Percentiles rank a stretch among this genome's conserved stretches.
phyloP scores from a whole-genome alignment of 30 jellyfish, hydroid and myxozoan species.

The Pelagia noctiluca region DNA sequence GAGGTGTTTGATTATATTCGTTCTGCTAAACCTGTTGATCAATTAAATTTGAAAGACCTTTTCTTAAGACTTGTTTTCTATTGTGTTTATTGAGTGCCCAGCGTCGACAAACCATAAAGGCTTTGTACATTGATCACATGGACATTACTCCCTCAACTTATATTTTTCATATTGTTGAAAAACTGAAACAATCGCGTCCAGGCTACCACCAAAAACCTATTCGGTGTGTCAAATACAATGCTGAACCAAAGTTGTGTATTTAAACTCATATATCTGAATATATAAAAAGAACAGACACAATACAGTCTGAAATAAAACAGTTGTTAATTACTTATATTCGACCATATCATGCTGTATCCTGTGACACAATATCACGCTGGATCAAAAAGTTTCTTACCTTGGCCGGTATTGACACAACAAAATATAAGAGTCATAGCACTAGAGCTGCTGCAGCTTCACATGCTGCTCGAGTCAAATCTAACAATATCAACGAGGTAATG shows the following conservation, averaged over 20 bases:
- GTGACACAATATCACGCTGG: slow-evolving; percentile 35
- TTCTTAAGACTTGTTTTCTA: neutral
- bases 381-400: neutral
- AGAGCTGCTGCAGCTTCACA: slow-evolving; percentile 45
- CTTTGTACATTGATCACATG: neutral
- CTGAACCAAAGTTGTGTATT: slow-evolving; percentile 39
- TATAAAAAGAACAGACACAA: neutral
- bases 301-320: slow-evolving; percentile 11
- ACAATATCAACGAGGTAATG: neutral
- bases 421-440: slow-evolving; percentile 34
- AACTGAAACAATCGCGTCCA: slow-evolving; percentile 33
- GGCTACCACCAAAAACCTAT: slow-evolving; percentile 37
- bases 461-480: neutral
- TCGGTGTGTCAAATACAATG: slow-evolving; percentile 5
- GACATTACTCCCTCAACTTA: slow-evolving; percentile 13
- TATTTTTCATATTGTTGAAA: slow-evolving; percentile 5
- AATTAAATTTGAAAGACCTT: neutral
- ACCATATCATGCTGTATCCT: slow-evolving; percentile 33
- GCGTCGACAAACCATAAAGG: neutral
- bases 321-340: slow-evolving; percentile 5
- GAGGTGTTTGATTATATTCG: neutral
- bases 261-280: neutral
- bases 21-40: neutral
- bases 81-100: neutral
- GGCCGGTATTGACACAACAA: slow-evolving; percentile 28